Base-by-base conservation (phyloP, 2,797 vertebrate species). In the Tinamus major region DNA sequence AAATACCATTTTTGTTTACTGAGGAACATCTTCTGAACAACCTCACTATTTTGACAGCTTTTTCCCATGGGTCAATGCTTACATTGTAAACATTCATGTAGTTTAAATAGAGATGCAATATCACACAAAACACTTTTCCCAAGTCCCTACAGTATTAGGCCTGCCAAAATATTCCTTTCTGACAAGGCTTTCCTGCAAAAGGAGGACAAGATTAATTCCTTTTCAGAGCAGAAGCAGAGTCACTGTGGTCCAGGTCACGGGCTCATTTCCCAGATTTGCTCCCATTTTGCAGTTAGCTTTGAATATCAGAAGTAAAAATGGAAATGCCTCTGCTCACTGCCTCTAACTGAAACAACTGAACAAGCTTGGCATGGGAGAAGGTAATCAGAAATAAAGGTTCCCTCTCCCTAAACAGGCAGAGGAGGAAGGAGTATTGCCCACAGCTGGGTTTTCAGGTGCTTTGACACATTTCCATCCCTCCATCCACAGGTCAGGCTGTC, bases 161-260 rank as follows among this genome's bases (percentile, higher is more conserved):
- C 39, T 14, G 23, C 8, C 16, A 15, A 37, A 33, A 75, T 18
- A 55, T 74, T 75, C 39, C 44, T 6, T 42, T 71, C 55, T 35
- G 27, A 13, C 7, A 20, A 23, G 2, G 37, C 29, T 75, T 44
- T 77, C 39, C 31, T 31, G 18, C 19, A 20, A 20, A 69, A 68
- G 14, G 21, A 46, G 44, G 8, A 41, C 48, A 56, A 46, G 42
- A 12, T 19, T 20, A 13, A 21, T 79, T 33, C 1, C 39, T 55
- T 76, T 26, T 14, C 63, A 81, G 67, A 49, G 18, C 18, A 16
- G 0, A 9, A 67, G 24, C 56, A 41, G 15, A 62, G 71, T 0
- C 3, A 5, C 46, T 2, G 0, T 4, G 4, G 41, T 24, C 67
- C 78, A 46, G 12, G 23, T 1, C 31, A 27, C 18, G 59, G 37